Conservation (phyloP, 1,140 invertebrate species). For the Pseudomyrmex gracilis region DNA sequence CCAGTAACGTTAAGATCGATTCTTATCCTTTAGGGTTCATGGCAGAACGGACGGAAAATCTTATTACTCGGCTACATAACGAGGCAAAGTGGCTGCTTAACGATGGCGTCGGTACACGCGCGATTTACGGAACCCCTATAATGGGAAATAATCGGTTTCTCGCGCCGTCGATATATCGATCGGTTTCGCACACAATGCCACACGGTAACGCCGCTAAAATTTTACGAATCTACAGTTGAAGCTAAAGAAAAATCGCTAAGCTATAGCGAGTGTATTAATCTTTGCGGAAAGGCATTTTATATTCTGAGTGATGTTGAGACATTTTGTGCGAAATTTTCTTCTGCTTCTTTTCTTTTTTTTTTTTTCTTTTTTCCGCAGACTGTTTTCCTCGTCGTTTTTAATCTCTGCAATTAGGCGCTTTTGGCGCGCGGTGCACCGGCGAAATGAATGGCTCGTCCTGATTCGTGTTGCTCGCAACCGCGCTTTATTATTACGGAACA, state of each 20-base stretch:
- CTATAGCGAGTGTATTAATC: background rate
- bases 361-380: background rate
- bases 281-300: background rate
- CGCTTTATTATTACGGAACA: conserved; percentile 8
- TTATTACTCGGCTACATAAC: conserved; percentile 50
- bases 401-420: conserved; percentile 18
- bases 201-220: too few relatives aligned
- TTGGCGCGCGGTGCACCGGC: conserved; percentile 2
- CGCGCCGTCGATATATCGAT: conserved; percentile 17
- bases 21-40: conserved; percentile 38
- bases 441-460: conserved; percentile 7
- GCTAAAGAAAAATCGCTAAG: too few relatives aligned
- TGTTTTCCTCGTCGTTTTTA: background rate
- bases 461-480: conserved; percentile 13
- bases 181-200: background rate
- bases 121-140: conserved; percentile 40
- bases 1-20: conserved; percentile 31
- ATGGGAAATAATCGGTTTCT: conserved; percentile 28
- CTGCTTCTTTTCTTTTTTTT: background rate
- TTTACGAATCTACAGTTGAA: background rate
- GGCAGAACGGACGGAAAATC: conserved; percentile 55
- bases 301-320: background rate
- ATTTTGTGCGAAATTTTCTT: background rate
- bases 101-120: conserved; percentile 4
- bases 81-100: conserved; percentile 56